Percentiles rank a stretch among this genome's conserved stretches.
Conservation (phyloP, 2,113 vertebrate species). For the Tragelaphus strepsiceros region DNA sequence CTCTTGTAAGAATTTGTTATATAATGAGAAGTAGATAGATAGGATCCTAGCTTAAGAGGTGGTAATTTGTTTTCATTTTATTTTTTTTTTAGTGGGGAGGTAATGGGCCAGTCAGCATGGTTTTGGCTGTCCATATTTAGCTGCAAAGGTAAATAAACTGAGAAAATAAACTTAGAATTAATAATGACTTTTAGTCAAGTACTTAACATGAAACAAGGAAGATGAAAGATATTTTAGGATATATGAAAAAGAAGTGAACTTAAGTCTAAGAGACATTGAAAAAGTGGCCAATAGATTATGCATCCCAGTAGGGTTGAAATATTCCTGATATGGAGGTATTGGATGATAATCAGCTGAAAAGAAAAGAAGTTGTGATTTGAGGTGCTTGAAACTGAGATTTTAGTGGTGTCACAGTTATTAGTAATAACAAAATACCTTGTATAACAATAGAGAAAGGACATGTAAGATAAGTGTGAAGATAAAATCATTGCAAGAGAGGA, state of each 20-base stretch:
- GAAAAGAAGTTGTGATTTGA: background rate
- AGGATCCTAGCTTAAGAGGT: background rate
- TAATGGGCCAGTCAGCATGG: background rate
- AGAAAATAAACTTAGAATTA: background rate
- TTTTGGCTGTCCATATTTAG: background rate
- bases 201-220: background rate
- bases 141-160: background rate
- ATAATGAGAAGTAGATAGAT: background rate
- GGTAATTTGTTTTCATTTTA: background rate
- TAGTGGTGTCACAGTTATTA: background rate
- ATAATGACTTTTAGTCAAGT: background rate
- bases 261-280: background rate
- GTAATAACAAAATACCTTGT: background rate
- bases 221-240: background rate
- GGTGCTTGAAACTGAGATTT: background rate
- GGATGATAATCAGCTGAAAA: background rate
- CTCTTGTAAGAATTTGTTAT: background rate
- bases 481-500: background rate
- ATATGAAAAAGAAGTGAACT: background rate
- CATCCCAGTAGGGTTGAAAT: background rate
- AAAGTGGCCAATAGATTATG: background rate
- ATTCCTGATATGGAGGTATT: background rate
- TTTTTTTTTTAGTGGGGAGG: background rate
- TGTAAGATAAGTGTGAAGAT: background rate
- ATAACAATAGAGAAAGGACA: background rate